Evolutionary conservation across 1,140 invertebrate genomes (phyloP).

Genomic region (Neoseiulus cucumeris): DNA sequence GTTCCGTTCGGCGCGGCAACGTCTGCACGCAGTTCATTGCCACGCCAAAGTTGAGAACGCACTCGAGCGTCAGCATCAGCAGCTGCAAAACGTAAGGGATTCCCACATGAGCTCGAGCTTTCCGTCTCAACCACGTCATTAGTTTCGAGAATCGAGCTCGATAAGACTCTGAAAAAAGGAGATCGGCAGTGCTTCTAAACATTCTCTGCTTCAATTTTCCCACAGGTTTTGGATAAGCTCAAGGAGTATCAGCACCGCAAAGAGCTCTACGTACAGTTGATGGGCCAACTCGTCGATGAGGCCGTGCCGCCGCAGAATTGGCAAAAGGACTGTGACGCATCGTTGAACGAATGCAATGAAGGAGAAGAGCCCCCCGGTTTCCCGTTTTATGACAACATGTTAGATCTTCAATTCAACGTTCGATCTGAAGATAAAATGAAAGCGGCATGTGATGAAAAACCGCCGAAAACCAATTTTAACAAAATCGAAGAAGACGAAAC

Average conservation of each 20-base stretch:
- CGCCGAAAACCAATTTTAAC: neutral
- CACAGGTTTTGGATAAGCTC: neutral
- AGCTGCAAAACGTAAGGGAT: neutral
- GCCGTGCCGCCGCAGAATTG: neutral
- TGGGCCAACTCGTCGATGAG: conserved; percentile 1
- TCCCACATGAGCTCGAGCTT: too few species aligned
- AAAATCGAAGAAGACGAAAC: neutral
- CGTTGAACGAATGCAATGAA: neutral
- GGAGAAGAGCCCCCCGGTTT: neutral
- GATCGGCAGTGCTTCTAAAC: too few species aligned
- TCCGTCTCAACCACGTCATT: too few species aligned
- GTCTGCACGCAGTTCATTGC: conserved; percentile 45
- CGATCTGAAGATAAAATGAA: neutral
- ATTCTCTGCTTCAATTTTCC: too few species aligned
- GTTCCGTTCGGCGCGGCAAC: conserved; percentile 34
- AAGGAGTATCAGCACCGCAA: conserved; percentile 8
- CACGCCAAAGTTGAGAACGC: conserved; percentile 43
- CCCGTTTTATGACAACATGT: neutral
- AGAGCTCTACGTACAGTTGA: neutral
- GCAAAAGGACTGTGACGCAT: neutral
- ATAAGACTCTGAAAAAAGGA: too few species aligned
- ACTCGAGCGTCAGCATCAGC: conserved; percentile 36
- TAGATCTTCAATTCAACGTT: conserved; percentile 8
- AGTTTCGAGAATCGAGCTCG: too few species aligned
- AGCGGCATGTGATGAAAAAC: neutral